Percentiles rank a stretch among this genome's conserved stretches.
Evolutionary conservation across 2,797 vertebrate species (phyloP).

Genomic region (Alfaro cultratus): DNA sequence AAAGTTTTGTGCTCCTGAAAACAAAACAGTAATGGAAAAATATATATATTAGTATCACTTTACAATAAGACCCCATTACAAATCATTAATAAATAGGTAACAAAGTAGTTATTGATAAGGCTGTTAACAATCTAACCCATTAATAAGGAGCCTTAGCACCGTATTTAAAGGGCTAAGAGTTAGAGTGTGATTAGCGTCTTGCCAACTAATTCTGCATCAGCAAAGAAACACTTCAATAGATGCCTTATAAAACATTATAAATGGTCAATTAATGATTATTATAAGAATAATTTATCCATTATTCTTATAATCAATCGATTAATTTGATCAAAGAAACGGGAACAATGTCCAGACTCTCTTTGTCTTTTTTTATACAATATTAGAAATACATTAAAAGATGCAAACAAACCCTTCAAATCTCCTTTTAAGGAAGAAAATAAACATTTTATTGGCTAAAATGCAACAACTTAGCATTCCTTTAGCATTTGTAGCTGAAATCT

Average conservation of each 20-base stretch:
- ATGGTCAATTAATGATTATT: background rate
- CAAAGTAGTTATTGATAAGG: background rate
- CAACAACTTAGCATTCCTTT: too few relatives aligned
- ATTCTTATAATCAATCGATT: too few relatives aligned
- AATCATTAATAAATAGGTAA: background rate
- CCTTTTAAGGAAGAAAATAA: too few relatives aligned
- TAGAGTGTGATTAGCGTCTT: background rate
- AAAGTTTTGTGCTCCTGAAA: constrained; percentile 94
- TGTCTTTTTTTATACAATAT: too few relatives aligned
- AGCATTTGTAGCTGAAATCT: too few relatives aligned
- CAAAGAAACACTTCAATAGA: background rate
- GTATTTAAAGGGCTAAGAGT: background rate
- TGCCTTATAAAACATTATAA: background rate
- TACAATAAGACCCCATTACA: background rate
- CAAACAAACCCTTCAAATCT: too few relatives aligned
- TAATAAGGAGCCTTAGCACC: background rate
- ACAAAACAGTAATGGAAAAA: background rate
- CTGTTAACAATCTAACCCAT: background rate
- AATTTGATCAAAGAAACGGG: too few relatives aligned
- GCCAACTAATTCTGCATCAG: background rate
- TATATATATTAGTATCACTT: background rate
- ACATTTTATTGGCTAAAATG: too few relatives aligned
- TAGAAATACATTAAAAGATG: too few relatives aligned
- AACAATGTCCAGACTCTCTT: too few relatives aligned
- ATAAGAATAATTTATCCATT: too few relatives aligned